Conservation (phyloP, 2,888 invertebrate genomes). For the Epirrita christyi region DNA sequence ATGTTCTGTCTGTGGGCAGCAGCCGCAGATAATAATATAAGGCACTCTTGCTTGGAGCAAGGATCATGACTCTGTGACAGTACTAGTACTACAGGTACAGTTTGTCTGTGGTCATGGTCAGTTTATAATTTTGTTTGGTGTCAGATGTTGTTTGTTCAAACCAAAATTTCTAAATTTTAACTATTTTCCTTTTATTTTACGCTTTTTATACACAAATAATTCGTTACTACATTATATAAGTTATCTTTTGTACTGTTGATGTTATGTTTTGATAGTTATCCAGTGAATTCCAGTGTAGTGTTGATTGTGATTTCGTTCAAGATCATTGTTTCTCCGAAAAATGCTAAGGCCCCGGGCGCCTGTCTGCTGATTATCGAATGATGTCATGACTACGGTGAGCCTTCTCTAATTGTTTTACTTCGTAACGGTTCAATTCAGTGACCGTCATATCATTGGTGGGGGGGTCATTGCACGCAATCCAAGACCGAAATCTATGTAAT, state of each 20-base stretch:
- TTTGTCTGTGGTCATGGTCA: too few relatives aligned
- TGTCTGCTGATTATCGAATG: slow-evolving; percentile 40
- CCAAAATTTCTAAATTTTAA: slow-evolving; percentile 2
- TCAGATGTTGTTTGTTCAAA: slow-evolving; percentile 32
- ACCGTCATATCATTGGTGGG: slow-evolving; percentile 27
- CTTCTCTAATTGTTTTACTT: slow-evolving; percentile 44
- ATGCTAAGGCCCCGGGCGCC: slow-evolving; percentile 37
- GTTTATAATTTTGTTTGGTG: too few relatives aligned
- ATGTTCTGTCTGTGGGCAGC: too few relatives aligned
- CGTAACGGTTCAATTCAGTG: slow-evolving; percentile 32
- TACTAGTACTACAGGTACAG: too few relatives aligned
- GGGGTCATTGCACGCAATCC: slow-evolving; percentile 36
- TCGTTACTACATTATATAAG: neutral
- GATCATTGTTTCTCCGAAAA: slow-evolving; percentile 45
- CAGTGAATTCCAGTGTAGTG: slow-evolving; percentile 6
- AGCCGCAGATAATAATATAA: too few relatives aligned
- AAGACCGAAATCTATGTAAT: slow-evolving; percentile 48
- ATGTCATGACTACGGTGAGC: slow-evolving; percentile 71
- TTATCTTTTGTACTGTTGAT: neutral
- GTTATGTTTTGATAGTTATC: slow-evolving; percentile 13
- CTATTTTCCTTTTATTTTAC: neutral
- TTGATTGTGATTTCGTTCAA: slow-evolving; percentile 32
- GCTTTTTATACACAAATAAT: neutral
- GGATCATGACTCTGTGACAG: too few relatives aligned
- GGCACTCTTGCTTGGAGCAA: too few relatives aligned